Conservation (phyloP, 1,140 invertebrate species). For the Drosophila navojoa region DNA sequence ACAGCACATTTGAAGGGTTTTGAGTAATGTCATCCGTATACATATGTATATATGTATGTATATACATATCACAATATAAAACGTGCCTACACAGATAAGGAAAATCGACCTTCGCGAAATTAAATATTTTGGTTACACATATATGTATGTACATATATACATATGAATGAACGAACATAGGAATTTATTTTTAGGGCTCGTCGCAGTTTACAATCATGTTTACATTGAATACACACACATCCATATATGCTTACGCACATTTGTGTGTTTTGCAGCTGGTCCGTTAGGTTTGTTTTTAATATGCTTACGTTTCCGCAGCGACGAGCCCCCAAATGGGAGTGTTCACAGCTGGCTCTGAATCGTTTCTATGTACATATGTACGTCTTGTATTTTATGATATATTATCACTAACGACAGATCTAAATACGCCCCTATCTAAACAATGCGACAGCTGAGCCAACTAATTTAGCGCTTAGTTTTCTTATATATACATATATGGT, state of each 20-base stretch:
- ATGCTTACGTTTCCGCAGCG: conserved; percentile 12
- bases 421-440: background rate
- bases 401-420: background rate
- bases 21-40: background rate
- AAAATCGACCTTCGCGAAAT: conserved; percentile 31
- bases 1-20: background rate
- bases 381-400: background rate
- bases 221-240: background rate
- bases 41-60: background rate
- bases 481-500: background rate
- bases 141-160: background rate
- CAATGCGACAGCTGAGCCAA: background rate
- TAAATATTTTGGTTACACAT: conserved; percentile 9
- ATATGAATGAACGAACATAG: background rate
- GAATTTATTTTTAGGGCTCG: conserved; percentile 31
- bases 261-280: conserved; percentile 1
- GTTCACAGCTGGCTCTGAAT: conserved; percentile 24
- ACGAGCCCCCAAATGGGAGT: conserved; percentile 43
- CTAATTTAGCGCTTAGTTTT: background rate
- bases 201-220: conserved; percentile 18
- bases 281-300: conserved; percentile 5
- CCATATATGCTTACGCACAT: background rate
- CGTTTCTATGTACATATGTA: conserved; percentile 13
- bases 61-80: background rate
- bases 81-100: conserved; percentile 34